Conservation (phyloP, 1,140 invertebrate genomes). For the Tyrophagus putrescentiae region DNA sequence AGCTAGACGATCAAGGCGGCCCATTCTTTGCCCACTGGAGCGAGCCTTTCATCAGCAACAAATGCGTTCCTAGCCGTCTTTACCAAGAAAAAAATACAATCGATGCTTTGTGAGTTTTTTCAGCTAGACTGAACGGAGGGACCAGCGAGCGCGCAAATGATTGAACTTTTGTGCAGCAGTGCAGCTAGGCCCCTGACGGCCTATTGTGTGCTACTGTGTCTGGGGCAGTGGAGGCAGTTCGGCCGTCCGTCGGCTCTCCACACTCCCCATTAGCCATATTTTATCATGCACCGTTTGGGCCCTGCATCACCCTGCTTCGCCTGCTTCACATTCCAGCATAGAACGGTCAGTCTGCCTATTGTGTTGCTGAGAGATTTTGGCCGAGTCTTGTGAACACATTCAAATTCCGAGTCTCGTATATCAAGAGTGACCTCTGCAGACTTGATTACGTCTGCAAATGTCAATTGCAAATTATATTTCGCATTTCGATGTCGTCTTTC, state of each 20-base stretch:
- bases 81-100: background rate
- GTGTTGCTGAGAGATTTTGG: background rate
- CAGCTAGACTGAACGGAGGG: background rate
- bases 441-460: background rate
- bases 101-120: background rate
- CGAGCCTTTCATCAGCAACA: background rate
- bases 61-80: background rate
- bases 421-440: background rate
- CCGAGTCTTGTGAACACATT: background rate
- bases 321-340: background rate
- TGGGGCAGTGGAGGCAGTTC: background rate
- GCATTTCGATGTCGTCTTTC: background rate
- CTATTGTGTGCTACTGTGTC: background rate
- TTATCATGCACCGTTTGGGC: background rate
- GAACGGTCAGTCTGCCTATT: background rate
- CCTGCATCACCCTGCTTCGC: background rate
- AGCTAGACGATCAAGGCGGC: background rate
- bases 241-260: background rate
- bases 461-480: background rate
- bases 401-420: background rate
- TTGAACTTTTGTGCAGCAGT: background rate
- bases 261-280: background rate
- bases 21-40: background rate
- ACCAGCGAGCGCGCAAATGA: background rate
- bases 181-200: background rate